Conservation (phyloP, 1,140 invertebrate species). For the Diorhabda carinulata region DNA sequence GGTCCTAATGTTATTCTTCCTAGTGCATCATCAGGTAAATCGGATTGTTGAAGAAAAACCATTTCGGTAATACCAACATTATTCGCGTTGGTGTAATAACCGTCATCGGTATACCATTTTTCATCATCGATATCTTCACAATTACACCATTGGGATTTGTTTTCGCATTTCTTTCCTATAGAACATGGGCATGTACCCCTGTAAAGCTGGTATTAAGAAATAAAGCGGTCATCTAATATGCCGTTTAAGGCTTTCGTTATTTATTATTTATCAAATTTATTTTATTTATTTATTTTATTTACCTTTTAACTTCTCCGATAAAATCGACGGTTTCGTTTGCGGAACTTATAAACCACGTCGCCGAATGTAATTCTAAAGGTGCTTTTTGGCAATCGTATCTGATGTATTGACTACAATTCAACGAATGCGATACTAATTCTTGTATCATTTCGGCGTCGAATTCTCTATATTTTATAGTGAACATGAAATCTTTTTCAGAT, state of each 20-base stretch:
- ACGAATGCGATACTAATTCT: conserved; percentile 81
- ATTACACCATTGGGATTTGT: conserved; percentile 78
- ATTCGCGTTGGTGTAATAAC: conserved; percentile 65
- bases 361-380: conserved; percentile 79
- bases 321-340: conserved; percentile 74
- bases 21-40: conserved; percentile 73
- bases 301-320: conserved; percentile 81
- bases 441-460: conserved; percentile 87
- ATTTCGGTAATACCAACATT: conserved; percentile 87
- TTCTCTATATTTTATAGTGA: conserved; percentile 81
- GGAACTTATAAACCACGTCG: conserved; percentile 86
- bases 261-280: too few species aligned
- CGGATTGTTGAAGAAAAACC: conserved; percentile 82
- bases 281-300: conserved; percentile 14
- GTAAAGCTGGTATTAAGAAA: conserved; percentile 35
- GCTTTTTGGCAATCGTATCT: conserved; percentile 89
- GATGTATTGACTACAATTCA: conserved; percentile 85
- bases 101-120: conserved; percentile 85
- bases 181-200: conserved; percentile 65
- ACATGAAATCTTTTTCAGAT: conserved; percentile 71
- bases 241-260: too few species aligned
- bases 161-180: conserved; percentile 74
- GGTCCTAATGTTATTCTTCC: conserved; percentile 85
- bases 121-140: conserved; percentile 77
- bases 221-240: conserved; percentile 1